Evolutionary conservation across 2,113 vertebrate genomes (phyloP).

Genomic region (Coryphaenoides rupestris): DNA sequence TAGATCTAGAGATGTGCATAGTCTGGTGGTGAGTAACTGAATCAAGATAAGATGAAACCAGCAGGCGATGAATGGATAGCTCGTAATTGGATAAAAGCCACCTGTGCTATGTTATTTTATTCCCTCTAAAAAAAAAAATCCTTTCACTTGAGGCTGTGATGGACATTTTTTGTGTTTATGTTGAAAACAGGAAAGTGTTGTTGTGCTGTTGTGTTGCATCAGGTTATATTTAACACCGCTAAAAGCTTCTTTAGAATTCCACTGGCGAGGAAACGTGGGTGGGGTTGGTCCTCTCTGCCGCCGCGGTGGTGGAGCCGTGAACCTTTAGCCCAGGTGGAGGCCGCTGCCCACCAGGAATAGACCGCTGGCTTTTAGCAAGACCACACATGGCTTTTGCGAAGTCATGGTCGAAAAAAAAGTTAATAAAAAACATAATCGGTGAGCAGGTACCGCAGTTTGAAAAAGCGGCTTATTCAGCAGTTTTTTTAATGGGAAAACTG

Average conservation of each 20-base stretch:
- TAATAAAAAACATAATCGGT: too few relatives aligned
- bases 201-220: neutral
- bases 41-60: constrained; percentile 14
- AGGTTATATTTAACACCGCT: constrained; percentile 17
- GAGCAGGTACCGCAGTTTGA: too few relatives aligned
- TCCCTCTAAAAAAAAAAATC: too few relatives aligned
- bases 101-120: neutral
- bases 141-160: neutral
- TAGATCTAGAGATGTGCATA: constrained; percentile 7
- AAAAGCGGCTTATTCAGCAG: too few relatives aligned
- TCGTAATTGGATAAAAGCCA: neutral
- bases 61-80: neutral
- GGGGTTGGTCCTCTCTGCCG: too few relatives aligned
- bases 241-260: constrained; percentile 11
- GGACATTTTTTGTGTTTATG: neutral
- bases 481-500: neutral
- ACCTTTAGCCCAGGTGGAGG: neutral
- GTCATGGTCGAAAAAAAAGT: too few relatives aligned
- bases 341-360: neutral
- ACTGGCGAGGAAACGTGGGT: neutral
- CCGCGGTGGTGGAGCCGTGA: too few relatives aligned
- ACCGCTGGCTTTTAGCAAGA: too few relatives aligned
- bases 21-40: constrained; percentile 1
- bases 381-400: too few relatives aligned
- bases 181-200: constrained; percentile 4